These are phyloP conservation scores for Petroica traversi DNA, from an alignment of 2,113 vertebrate species.

Conservation along the genomic window DNA sequence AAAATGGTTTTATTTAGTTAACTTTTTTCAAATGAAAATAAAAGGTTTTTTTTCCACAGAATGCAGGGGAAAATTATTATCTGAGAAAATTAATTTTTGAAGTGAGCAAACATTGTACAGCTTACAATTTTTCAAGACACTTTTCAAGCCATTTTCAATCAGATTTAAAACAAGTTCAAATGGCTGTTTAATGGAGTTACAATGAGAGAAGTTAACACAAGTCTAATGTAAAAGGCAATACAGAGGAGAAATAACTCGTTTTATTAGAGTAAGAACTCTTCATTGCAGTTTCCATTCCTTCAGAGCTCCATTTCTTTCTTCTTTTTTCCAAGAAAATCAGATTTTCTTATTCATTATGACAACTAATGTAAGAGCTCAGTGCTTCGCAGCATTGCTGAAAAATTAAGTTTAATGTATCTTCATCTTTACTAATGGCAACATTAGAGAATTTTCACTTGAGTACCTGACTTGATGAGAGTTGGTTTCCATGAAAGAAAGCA, in stretches of 20 bases:
- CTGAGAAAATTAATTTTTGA: constrained; percentile 18
- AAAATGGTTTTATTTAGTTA: constrained; percentile 48
- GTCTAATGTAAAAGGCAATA: not conserved
- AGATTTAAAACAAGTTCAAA: not conserved
- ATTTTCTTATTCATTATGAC: not conserved
- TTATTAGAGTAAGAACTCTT: not conserved
- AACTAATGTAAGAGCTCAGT: not conserved
- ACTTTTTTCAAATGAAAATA: constrained; percentile 36
- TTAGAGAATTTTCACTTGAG: not conserved
- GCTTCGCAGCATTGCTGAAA: constrained; percentile 19
- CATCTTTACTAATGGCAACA: not conserved
- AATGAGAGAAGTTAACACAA: not conserved
- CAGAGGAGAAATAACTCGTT: not conserved
- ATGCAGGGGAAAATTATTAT: not conserved
- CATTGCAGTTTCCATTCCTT: not conserved
- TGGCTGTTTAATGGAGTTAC: not conserved
- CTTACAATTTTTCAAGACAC: not conserved
- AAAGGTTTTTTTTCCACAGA: constrained; percentile 44
- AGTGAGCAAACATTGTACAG: constrained; percentile 20
- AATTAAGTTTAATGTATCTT: not conserved
- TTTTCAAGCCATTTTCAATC: not conserved
- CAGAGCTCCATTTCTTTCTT: not conserved
- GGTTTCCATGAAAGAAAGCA: not conserved
- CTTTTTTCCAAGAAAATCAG: not conserved
- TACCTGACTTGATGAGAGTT: not conserved